Conservation (phyloP, 1,140 invertebrate genomes). For the Pectinophora gossypiella region DNA sequence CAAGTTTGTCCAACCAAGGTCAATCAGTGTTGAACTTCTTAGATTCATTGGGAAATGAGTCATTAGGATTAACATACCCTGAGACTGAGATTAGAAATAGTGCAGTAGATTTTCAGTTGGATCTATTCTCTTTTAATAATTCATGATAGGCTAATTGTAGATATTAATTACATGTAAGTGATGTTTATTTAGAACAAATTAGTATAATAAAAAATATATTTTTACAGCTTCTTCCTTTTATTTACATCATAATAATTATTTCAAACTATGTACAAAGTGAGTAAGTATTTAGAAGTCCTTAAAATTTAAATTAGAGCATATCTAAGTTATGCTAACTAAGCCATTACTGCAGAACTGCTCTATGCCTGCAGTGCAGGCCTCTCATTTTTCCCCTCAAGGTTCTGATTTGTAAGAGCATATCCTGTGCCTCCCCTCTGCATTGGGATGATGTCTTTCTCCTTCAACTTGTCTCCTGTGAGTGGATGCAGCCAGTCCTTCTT, state of each 20-base stretch:
- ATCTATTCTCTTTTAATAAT: slow-evolving; percentile 60
- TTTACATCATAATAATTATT: too few relatives aligned
- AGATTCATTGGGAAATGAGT: slow-evolving; percentile 49
- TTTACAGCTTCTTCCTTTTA: background rate
- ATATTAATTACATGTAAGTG: slow-evolving; percentile 13
- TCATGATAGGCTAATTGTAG: slow-evolving; percentile 24
- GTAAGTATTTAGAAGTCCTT: too few relatives aligned
- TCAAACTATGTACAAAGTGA: too few relatives aligned
- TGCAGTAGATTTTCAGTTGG: slow-evolving; percentile 54
- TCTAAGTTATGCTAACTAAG: too few relatives aligned
- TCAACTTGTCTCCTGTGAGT: slow-evolving; percentile 90
- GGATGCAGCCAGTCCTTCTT: slow-evolving; percentile 99
- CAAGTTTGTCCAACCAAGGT: slow-evolving; percentile 6
- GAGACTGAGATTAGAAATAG: slow-evolving; percentile 52
- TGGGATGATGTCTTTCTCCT: slow-evolving; percentile 94
- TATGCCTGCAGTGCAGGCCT: slow-evolving; percentile 92
- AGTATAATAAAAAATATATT: slow-evolving; percentile 2
- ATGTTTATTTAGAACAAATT: slow-evolving; percentile 29
- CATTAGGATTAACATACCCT: slow-evolving; percentile 43
- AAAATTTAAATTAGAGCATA: too few relatives aligned
- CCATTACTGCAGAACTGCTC: slow-evolving; percentile 21
- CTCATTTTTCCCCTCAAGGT: slow-evolving; percentile 89
- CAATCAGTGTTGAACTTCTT: slow-evolving; percentile 59
- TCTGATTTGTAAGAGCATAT: slow-evolving; percentile 90
- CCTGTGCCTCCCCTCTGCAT: slow-evolving; percentile 97